A percentile compares a stretch with the other conserved stretches of the same genome.
Conservation (phyloP, 2,797 vertebrate genomes). For the Euphonia xanthogaster region DNA sequence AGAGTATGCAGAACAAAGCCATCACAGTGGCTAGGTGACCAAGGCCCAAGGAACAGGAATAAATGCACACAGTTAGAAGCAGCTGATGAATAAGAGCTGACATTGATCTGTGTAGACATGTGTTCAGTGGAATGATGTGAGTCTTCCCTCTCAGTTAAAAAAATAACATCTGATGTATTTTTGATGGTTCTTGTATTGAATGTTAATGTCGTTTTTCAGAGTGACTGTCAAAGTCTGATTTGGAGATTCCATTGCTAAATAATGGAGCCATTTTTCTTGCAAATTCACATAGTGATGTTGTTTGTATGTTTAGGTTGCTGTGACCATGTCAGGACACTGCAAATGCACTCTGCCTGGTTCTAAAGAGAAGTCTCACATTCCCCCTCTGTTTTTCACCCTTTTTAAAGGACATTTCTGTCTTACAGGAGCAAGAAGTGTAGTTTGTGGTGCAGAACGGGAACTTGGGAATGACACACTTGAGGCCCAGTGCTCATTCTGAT, state of each 20-base stretch:
- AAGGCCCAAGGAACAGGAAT: background rate
- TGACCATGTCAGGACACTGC: background rate
- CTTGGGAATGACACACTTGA: background rate
- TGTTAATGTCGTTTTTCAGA: background rate
- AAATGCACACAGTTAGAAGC: background rate
- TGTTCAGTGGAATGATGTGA: background rate
- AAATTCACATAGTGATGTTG: background rate
- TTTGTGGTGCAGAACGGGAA: background rate
- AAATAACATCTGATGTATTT: background rate
- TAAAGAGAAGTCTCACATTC: background rate
- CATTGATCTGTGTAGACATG: background rate
- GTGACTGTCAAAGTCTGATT: background rate
- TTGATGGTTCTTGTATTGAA: background rate
- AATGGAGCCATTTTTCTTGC: background rate
- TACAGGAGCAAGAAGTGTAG: background rate
- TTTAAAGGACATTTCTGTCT: background rate
- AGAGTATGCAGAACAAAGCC: background rate
- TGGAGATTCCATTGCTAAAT: conserved; percentile 17
- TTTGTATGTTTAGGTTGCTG: background rate
- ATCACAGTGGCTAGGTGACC: background rate
- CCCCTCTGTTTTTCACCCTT: background rate
- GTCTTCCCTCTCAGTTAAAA: background rate
- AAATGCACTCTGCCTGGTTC: background rate
- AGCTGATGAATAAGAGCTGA: background rate
- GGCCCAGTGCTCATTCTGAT: background rate